These are phyloP conservation scores for Tenebrio molitor DNA, from an alignment of 1,140 invertebrate species.

Conservation along the genomic window DNA sequence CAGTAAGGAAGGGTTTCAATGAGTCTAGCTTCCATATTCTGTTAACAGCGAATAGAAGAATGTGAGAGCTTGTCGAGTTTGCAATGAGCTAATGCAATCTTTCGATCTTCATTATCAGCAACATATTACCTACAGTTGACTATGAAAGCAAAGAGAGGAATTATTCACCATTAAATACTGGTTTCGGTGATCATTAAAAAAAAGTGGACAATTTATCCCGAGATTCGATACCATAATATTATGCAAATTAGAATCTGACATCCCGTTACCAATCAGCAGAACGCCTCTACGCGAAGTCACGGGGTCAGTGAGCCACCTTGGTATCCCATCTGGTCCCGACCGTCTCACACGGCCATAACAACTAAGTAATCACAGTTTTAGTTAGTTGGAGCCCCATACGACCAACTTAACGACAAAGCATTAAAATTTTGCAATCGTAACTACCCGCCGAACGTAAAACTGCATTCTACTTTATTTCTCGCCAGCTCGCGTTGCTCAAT, in stretches of 20 bases:
- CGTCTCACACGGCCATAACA: constrained; percentile 48
- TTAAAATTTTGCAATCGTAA: constrained; percentile 60
- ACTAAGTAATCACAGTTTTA: constrained; percentile 58
- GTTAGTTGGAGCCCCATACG: constrained; percentile 53
- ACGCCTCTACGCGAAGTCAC: neutral
- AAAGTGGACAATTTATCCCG: no score
- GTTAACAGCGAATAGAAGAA: no score
- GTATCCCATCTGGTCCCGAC: constrained; percentile 19
- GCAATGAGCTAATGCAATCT: no score
- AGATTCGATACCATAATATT: constrained; percentile 3
- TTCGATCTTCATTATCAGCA: no score
- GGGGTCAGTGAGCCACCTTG: constrained; percentile 27
- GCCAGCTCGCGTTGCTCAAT: constrained; percentile 44
- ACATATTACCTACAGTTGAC: no score
- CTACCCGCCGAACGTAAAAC: constrained; percentile 56
- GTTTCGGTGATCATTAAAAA: no score
- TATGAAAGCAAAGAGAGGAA: no score
- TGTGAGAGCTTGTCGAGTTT: no score
- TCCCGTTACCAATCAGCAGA: neutral
- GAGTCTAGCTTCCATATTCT: no score
- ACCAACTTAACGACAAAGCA: constrained; percentile 55
- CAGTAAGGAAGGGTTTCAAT: no score
- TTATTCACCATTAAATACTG: no score
- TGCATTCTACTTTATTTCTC: constrained; percentile 55
- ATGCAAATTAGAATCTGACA: constrained; percentile 18